Conservation (phyloP, 37 sponge, comb jelly and placozoan species). For the Corticium candelabrum region DNA sequence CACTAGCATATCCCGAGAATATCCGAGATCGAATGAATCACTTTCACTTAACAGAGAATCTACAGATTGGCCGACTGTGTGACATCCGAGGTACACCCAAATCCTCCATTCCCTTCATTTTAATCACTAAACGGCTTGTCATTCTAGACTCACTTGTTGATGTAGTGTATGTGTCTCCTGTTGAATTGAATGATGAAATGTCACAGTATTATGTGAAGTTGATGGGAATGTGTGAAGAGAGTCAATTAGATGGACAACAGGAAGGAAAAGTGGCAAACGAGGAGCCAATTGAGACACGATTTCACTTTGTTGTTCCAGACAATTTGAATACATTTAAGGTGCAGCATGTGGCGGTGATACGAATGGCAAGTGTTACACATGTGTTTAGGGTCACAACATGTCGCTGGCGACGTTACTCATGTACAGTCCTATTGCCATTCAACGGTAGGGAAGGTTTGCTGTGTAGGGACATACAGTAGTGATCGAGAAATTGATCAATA, state of each 20-base stretch:
- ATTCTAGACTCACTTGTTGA: conserved; percentile 56
- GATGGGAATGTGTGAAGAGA: conserved; percentile 36
- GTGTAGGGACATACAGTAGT: not conserved
- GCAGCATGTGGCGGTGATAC: no score
- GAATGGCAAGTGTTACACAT: no score
- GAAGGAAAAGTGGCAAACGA: not conserved
- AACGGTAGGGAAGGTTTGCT: conserved; percentile 22
- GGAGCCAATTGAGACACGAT: conserved; percentile 14
- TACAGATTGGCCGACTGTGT: conserved; percentile 72
- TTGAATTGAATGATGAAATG: conserved; percentile 48
- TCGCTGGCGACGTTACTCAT: conserved; percentile 65
- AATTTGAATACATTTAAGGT: conserved; percentile 30
- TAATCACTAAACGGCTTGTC: not conserved
- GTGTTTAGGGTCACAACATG: conserved; percentile 59
- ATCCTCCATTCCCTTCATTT: no score
- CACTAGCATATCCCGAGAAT: conserved; percentile 37
- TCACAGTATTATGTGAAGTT: conserved; percentile 60
- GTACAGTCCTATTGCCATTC: conserved; percentile 51
- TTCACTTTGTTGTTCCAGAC: conserved; percentile 71
- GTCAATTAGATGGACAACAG: not conserved
- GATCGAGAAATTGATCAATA: no score
- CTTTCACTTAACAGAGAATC: conserved; percentile 35
- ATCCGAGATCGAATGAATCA: conserved; percentile 38
- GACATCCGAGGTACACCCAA: conserved; percentile 59
- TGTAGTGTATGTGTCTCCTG: conserved; percentile 80